phyloP scores from a whole-genome alignment of 2,888 invertebrate species.

The Ischnus inquisitorius region DNA sequence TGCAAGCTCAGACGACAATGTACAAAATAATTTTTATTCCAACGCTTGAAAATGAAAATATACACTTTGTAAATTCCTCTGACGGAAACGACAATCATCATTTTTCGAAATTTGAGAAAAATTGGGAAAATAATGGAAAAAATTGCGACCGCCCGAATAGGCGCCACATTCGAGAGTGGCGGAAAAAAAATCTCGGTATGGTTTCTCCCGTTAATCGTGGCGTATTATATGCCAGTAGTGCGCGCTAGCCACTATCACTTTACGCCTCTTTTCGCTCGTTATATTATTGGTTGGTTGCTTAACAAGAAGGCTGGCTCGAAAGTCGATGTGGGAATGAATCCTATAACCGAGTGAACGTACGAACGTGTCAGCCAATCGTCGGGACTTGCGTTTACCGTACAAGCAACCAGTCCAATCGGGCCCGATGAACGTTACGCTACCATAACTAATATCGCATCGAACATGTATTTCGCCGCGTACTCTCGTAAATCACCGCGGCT shows the following conservation, averaged over 20 bases:
- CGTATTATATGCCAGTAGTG: conserved; percentile 1
- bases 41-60: no score
- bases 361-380: conserved; percentile 62
- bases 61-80: no score
- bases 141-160: no score
- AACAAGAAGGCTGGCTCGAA: conserved; percentile 68
- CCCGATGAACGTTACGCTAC: conserved; percentile 23
- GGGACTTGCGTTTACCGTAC: conserved; percentile 30
- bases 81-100: no score
- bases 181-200: neutral
- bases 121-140: no score
- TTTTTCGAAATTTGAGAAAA: no score
- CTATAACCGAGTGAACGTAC: conserved; percentile 67
- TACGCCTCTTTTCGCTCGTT: conserved; percentile 55
- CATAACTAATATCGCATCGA: conserved; percentile 8
- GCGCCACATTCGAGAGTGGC: no score
- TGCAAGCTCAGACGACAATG: no score
- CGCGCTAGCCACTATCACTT: conserved; percentile 42
- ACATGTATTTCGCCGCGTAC: neutral
- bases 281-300: conserved; percentile 65
- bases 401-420: conserved; percentile 48
- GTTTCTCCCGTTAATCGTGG: conserved; percentile 1
- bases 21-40: no score
- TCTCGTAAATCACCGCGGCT: neutral
- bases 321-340: conserved; percentile 58